Percentiles rank a stretch among this genome's conserved stretches.
These are phyloP conservation scores for Ophioninae sp. DNA, from an alignment of 2,888 invertebrate species.

Conservation along the genomic window DNA sequence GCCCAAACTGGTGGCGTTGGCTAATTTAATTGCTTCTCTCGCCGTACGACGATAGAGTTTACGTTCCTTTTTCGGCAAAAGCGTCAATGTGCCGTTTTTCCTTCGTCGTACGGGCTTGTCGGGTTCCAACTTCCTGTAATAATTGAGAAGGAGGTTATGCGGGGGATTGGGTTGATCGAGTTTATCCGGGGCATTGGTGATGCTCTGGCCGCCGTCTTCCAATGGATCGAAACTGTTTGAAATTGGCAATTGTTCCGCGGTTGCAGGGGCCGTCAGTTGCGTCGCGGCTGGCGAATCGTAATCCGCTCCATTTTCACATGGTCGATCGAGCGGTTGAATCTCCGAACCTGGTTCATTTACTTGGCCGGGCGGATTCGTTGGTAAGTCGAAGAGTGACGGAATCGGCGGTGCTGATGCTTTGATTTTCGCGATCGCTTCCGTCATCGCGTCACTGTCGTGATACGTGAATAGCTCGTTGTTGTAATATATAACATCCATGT, in stretches of 20 bases:
- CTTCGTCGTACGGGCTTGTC: neutral
- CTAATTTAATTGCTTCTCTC: conserved; percentile 4
- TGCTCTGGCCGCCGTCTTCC: neutral
- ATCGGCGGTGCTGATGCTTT: neutral
- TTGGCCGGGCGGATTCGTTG: neutral
- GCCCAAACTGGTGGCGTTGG: neutral
- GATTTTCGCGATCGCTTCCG: conserved; percentile 5
- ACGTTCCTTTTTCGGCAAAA: neutral
- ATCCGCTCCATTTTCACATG: too few species aligned
- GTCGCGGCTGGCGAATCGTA: neutral
- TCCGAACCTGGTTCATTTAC: neutral
- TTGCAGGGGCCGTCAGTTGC: neutral
- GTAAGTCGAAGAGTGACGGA: neutral
- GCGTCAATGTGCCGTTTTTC: neutral
- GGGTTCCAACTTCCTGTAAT: neutral
- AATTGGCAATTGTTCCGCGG: neutral
- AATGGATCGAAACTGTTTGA: neutral
- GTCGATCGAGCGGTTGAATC: too few species aligned
- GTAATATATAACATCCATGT: conserved; percentile 42
- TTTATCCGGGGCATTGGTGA: too few species aligned
- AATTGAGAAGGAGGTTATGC: neutral
- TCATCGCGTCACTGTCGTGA: conserved; percentile 17
- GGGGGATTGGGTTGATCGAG: neutral
- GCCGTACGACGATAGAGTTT: neutral
- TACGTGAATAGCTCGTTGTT: conserved; percentile 59